Conservation (phyloP, 2,797 vertebrate genomes). For the Psittacula echo region DNA sequence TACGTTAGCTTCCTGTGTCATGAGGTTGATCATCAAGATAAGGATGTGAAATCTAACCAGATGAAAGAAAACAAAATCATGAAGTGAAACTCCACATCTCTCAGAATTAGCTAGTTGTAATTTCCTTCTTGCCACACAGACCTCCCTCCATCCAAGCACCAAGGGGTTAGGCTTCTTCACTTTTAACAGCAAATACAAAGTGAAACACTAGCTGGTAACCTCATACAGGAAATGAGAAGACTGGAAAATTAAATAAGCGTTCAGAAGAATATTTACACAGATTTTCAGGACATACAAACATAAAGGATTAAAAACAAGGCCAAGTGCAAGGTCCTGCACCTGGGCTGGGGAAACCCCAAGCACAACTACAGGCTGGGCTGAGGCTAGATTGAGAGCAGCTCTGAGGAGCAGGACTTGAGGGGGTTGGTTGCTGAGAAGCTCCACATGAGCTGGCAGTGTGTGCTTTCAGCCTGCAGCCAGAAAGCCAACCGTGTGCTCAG, state of each 20-base stretch:
- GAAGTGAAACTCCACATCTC: background rate
- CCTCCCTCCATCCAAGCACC: background rate
- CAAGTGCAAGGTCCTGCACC: background rate
- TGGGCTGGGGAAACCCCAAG: background rate
- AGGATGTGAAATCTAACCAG: constrained; percentile 39
- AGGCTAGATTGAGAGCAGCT: background rate
- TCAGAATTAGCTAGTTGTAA: background rate
- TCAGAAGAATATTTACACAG: background rate
- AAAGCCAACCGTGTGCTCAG: background rate
- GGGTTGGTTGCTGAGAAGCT: background rate
- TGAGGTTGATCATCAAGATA: background rate
- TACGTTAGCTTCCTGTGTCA: background rate
- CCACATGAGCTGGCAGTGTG: background rate
- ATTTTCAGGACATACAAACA: background rate
- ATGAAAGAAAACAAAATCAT: background rate
- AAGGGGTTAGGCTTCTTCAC: background rate
- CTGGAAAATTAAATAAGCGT: background rate
- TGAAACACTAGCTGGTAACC: background rate
- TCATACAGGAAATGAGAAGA: background rate
- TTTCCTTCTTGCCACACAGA: background rate
- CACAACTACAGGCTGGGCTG: background rate
- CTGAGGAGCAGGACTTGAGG: background rate
- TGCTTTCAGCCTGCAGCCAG: background rate
- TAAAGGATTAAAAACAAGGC: background rate
- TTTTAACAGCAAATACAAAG: background rate